A percentile compares a stretch with the other conserved stretches of the same genome.
Evolutionary conservation across 1,140 invertebrate species (phyloP).

Genomic region (Gyrodactylus salaris): DNA sequence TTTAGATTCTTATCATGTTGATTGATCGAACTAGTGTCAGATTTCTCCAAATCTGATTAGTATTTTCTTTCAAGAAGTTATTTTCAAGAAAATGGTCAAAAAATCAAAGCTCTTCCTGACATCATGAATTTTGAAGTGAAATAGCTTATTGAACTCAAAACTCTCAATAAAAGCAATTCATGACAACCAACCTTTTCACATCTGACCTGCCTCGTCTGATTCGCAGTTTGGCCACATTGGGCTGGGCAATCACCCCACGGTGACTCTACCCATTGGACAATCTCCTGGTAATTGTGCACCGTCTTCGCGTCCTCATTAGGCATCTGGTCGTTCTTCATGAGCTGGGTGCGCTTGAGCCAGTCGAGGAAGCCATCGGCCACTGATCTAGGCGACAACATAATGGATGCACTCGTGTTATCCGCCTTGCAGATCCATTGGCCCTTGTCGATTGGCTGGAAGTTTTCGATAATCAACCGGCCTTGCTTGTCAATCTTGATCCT

Average conservation of each 20-base stretch:
- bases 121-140: too few relatives aligned
- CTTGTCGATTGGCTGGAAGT: not conserved
- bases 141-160: too few relatives aligned
- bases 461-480: not conserved
- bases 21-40: too few relatives aligned
- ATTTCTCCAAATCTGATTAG: too few relatives aligned
- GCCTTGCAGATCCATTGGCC: not conserved
- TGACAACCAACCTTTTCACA: not conserved
- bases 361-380: not conserved
- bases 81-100: too few relatives aligned
- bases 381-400: not conserved
- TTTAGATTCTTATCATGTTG: too few relatives aligned
- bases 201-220: not conserved
- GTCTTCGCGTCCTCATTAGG: conserved; percentile 1
- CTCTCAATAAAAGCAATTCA: too few relatives aligned
- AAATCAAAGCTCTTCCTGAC: too few relatives aligned
- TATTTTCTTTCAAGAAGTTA: too few relatives aligned
- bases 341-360: not conserved
- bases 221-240: not conserved
- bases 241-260: not conserved
- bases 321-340: not conserved
- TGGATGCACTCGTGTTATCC: not conserved
- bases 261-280: conserved; percentile 2
- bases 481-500: not conserved
- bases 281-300: not conserved